A percentile compares a stretch with the other conserved stretches of the same genome.
phyloP scores from a whole-genome alignment of 2,113 vertebrate species.

The Sinocyclocheilus grahami region DNA sequence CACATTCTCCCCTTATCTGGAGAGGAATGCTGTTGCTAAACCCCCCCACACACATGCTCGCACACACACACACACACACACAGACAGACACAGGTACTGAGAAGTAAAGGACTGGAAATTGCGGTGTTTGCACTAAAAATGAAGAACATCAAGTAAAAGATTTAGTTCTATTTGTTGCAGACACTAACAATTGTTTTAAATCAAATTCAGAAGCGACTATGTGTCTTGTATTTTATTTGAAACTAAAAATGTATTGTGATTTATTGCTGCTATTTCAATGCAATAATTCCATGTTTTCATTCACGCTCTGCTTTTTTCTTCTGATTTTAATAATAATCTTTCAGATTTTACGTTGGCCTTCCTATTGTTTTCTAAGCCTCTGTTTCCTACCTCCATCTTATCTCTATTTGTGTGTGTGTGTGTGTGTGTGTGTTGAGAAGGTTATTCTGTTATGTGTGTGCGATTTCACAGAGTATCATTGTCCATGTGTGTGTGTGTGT shows the following conservation, averaged over 20 bases:
- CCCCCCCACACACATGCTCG: background rate
- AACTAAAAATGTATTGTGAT: background rate
- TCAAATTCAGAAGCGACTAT: background rate
- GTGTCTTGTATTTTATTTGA: background rate
- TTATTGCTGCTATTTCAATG: background rate
- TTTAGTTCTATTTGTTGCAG: background rate
- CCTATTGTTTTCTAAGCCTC: background rate
- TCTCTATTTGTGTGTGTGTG: background rate
- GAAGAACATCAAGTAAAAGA: background rate
- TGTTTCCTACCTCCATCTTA: background rate
- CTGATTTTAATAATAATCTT: background rate
- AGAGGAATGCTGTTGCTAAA: constrained; percentile 39
- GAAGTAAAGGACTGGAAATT: background rate
- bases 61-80: background rate
- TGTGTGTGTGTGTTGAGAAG: background rate
- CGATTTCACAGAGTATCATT: background rate
- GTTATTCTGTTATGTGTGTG: background rate
- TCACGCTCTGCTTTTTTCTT: background rate
- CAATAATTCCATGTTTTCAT: background rate
- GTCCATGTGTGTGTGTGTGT: background rate
- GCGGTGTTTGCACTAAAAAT: background rate
- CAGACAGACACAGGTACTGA: background rate
- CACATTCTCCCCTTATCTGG: constrained; percentile 47
- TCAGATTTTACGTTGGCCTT: background rate
- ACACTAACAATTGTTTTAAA: background rate